Conservation (phyloP, 2,888 invertebrate species). For the Drosophila subquinaria region DNA sequence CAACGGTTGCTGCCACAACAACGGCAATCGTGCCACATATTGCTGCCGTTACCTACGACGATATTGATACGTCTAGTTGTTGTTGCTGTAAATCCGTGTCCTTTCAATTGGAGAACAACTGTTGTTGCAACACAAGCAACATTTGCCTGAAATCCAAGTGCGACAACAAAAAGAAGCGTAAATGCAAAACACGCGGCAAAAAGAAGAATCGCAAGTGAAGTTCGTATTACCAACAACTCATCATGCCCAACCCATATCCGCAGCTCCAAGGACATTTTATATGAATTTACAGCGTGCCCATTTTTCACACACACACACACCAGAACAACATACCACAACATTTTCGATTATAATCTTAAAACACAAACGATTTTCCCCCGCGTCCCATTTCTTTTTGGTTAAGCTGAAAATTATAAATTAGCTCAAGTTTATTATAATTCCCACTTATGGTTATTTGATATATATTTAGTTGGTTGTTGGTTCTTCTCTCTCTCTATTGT, state of each 20-base stretch:
- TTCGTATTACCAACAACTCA: background rate
- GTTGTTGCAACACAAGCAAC: slow-evolving; percentile 7
- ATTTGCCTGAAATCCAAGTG: background rate
- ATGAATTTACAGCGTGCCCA: slow-evolving; percentile 9
- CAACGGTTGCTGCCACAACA: background rate
- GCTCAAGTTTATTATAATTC: slow-evolving; percentile 19
- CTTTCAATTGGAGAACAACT: slow-evolving; percentile 8
- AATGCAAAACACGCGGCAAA: slow-evolving; percentile 21
- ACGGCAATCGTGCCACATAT: background rate
- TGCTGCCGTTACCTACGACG: slow-evolving; percentile 43
- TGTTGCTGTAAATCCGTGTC: slow-evolving; percentile 8
- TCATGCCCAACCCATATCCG: background rate
- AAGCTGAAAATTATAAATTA: slow-evolving; percentile 29
- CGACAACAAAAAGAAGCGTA: slow-evolving; percentile 17
- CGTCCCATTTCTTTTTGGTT: slow-evolving; percentile 2
- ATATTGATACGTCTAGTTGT: slow-evolving; percentile 6
- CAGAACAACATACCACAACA: background rate
- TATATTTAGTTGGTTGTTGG: background rate
- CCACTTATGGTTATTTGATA: slow-evolving; percentile 30
- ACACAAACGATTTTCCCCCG: background rate
- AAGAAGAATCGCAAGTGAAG: slow-evolving; percentile 33
- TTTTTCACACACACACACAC: slow-evolving; percentile 5
- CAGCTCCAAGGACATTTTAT: background rate
- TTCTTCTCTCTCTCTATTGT: background rate
- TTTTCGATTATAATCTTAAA: slow-evolving; percentile 18